Conservation (phyloP, 1,140 invertebrate species). For the Apocrypta bakeri region DNA sequence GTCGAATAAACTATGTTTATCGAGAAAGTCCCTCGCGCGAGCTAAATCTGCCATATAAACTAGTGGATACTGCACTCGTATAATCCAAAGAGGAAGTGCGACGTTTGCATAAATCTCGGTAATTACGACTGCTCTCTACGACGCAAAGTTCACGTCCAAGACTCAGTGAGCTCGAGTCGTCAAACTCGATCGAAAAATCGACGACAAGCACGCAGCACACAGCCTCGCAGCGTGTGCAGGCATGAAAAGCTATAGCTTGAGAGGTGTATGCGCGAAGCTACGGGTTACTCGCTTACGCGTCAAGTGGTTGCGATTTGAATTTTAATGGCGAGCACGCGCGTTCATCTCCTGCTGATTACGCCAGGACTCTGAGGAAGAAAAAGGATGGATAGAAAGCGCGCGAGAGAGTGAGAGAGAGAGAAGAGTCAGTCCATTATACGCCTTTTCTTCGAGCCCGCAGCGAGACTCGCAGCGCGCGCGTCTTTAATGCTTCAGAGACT, state of each 20-base stretch:
- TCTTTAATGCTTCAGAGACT: slow-evolving; percentile 23
- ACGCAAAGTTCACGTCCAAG: not conserved
- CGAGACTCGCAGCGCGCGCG: not conserved
- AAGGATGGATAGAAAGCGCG: not conserved
- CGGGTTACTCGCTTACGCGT: no score
- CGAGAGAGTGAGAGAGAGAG: slow-evolving; percentile 21
- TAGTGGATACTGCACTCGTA: no score
- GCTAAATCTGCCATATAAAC: no score
- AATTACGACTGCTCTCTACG: not conserved
- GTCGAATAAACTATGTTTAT: not conserved
- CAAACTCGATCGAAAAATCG: slow-evolving; percentile 9
- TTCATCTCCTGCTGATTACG: slow-evolving; percentile 42
- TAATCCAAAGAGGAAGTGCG: not conserved
- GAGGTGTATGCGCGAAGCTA: not conserved
- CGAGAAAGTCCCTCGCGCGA: no score
- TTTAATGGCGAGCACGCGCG: slow-evolving; percentile 57
- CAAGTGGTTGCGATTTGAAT: slow-evolving; percentile 61
- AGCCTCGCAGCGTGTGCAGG: no score
- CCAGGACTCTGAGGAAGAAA: not conserved
- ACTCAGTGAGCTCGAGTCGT: not conserved
- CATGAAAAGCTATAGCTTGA: no score
- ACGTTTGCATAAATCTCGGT: not conserved
- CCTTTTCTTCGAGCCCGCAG: slow-evolving; percentile 11
- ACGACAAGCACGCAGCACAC: not conserved
- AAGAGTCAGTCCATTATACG: slow-evolving; percentile 32